Evolutionary conservation across 2,888 invertebrate genomes (phyloP), one percentile per base, ranked within the genome.

Genomic region (Julus scanicus): DNA sequence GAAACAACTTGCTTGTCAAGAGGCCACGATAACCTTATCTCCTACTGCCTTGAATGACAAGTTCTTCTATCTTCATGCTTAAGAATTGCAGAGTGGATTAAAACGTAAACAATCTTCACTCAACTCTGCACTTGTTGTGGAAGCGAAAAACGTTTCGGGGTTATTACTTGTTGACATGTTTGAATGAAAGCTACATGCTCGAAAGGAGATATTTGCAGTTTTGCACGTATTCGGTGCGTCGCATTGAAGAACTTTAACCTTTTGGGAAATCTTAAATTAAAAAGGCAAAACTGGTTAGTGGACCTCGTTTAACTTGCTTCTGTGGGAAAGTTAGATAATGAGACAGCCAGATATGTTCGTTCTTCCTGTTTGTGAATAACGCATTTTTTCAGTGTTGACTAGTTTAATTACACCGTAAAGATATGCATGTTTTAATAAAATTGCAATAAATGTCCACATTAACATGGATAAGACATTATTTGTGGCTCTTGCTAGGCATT

Each of bases 21-120:
- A 29, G 80, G 80, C 29, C 80, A 80, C 37, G 80, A 80, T 80
- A 80, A 80, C 80, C 29, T 37, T 80, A 80, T 80, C 80, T 80
- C 80, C 80, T 80, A 80, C 80, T 80, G 80, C 80, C 37, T 80
- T 80, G 80, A 80, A 80, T 80, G 80, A 37, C 80, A 80, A 80
- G 80, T 80, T 29, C 80, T 80, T n/a, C n/a, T n/a, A 80, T 80
- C 80, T 80, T 80, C n/a, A 15, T 80, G 80, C 80, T 29, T 37
- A 37, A 80, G 37, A 37, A 80, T 5, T 8, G 80, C 15, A 29
- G 80, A 37, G 80, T 29, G 80, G 80, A 80, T 80, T 80, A 37
- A 11, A 80, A 80, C 80, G 80, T 80, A 80, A 80, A 80, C 80
- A 80, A 80, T 80, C 80, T 29, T 80, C 80, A 37, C 80, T 80